These are phyloP conservation scores for Eudorcas thomsonii DNA, from an alignment of 2,113 vertebrate genomes.

Conservation along the genomic window DNA sequence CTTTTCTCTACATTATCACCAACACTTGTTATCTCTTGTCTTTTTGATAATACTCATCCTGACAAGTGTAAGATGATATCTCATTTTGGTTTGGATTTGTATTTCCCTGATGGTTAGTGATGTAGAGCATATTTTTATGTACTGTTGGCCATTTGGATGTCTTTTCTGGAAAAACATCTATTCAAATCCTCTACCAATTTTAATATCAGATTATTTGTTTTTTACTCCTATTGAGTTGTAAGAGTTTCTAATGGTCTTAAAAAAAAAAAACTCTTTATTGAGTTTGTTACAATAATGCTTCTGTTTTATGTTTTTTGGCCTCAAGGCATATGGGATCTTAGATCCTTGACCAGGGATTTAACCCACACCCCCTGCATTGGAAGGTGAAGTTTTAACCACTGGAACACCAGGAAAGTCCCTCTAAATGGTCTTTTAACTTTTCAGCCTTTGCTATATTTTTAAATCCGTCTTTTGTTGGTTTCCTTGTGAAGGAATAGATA, in stretches of 20 bases:
- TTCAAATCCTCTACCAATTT: neutral
- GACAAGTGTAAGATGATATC: neutral
- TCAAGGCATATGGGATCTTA: neutral
- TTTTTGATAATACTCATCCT: neutral
- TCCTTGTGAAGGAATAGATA: slow-evolving; percentile 7
- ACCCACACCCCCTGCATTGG: neutral
- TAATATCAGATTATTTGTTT: neutral
- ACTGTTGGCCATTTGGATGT: neutral
- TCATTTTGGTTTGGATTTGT: neutral
- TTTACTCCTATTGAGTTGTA: neutral
- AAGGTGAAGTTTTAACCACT: neutral
- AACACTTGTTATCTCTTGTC: neutral
- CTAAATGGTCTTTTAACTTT: neutral
- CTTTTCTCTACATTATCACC: neutral
- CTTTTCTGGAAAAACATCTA: neutral
- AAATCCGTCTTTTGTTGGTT: neutral
- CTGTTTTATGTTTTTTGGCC: neutral
- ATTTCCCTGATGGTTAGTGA: neutral
- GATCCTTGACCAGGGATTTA: neutral
- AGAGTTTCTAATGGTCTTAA: neutral
- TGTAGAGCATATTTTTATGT: neutral
- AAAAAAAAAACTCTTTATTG: neutral
- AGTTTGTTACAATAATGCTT: neutral
- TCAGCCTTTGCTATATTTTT: neutral
- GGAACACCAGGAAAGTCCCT: neutral